Evolutionary conservation across 1,140 invertebrate genomes (phyloP).

Genomic region (Marisa cornuarietis): DNA sequence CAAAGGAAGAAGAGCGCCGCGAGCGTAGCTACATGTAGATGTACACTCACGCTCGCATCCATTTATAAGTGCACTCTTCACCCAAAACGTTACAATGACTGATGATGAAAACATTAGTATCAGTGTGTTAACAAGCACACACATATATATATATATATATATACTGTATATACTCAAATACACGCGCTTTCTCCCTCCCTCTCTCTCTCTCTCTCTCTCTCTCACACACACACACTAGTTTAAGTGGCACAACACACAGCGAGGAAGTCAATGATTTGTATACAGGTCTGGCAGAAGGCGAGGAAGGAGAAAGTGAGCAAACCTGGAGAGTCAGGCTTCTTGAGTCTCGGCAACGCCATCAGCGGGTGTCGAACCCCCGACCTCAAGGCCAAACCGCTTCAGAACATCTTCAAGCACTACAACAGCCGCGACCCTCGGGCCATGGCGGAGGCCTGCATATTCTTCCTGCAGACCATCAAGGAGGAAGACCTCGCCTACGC

Average conservation of each 20-base stretch:
- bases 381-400: slow-evolving; percentile 30
- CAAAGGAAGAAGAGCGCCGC: no score
- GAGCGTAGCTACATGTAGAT: no score
- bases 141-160: no score
- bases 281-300: slow-evolving; percentile 39
- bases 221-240: not conserved
- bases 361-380: slow-evolving; percentile 29
- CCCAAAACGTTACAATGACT: no score
- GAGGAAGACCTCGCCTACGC: slow-evolving; percentile 34
- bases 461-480: slow-evolving; percentile 36
- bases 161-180: no score
- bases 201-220: no score
- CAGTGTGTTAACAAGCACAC: no score
- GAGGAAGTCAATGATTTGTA: not conserved
- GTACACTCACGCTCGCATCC: no score
- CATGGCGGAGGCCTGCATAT: slow-evolving; percentile 39
- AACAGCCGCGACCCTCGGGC: slow-evolving; percentile 18
- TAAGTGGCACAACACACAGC: not conserved
- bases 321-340: slow-evolving; percentile 23
- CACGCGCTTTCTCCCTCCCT: no score
- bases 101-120: no score
- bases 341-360: slow-evolving; percentile 44
- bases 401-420: slow-evolving; percentile 37
- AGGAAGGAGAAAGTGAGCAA: slow-evolving; percentile 23
- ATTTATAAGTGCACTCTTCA: no score